A percentile compares a stretch with the other conserved stretches of the same genome.
phyloP scores from a whole-genome alignment of 2,888 invertebrate species.

The Thera britannica region DNA sequence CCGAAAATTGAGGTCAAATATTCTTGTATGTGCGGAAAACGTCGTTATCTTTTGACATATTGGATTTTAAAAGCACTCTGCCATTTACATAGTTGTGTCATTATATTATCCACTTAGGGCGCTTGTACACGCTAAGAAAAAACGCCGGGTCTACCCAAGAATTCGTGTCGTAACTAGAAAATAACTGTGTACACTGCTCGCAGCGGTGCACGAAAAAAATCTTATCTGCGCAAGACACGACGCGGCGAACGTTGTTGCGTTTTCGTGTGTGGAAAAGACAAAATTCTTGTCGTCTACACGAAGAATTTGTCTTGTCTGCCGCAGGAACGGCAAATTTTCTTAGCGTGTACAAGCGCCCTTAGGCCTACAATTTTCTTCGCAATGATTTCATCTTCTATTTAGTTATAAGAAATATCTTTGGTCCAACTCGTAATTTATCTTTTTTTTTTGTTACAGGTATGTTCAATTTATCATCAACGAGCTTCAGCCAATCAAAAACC shows the following conservation, averaged over 20 bases:
- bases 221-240: too few species aligned
- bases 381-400: background rate
- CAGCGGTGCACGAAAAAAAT: too few species aligned
- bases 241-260: too few species aligned
- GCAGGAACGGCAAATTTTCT: too few species aligned
- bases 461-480: constrained; percentile 31
- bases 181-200: too few species aligned
- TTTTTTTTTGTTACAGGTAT: constrained; percentile 52
- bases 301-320: too few species aligned
- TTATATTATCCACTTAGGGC: background rate
- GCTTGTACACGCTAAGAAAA: too few species aligned
- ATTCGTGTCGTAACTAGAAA: too few species aligned
- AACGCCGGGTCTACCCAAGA: too few species aligned
- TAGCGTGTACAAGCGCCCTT: background rate
- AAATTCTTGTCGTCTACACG: too few species aligned
- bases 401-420: background rate
- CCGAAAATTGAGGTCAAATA: constrained; percentile 13
- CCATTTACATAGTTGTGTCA: constrained; percentile 20
- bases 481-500: constrained; percentile 14
- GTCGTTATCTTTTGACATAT: constrained; percentile 24
- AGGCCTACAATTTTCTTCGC: background rate
- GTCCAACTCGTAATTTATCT: constrained; percentile 3
- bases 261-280: too few species aligned
- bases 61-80: constrained; percentile 19
- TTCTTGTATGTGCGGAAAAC: constrained; percentile 23